Evolutionary conservation across 2,888 invertebrate genomes (phyloP).

Genomic region (Venusia cambrica): DNA sequence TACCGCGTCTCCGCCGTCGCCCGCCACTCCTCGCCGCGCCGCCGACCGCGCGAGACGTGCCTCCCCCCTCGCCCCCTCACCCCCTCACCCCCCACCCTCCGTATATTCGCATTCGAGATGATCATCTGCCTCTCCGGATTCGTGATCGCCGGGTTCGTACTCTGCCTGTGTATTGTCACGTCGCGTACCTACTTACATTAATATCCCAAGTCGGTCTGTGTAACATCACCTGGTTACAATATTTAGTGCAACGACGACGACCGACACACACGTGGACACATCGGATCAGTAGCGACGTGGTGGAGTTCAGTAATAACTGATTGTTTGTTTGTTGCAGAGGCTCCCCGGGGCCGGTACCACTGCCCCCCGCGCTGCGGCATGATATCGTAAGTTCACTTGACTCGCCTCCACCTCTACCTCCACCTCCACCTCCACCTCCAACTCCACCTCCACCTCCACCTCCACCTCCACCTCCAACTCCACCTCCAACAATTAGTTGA

Average conservation of each 20-base stretch:
- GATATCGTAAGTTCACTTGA: constrained; percentile 57
- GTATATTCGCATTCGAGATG: constrained; percentile 44
- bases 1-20: constrained; percentile 7
- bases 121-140: constrained; percentile 78
- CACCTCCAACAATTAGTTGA: too few species aligned
- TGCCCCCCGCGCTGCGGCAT: constrained; percentile 46
- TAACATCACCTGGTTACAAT: too few species aligned
- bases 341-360: constrained; percentile 46
- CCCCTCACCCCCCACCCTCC: constrained; percentile 12
- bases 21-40: constrained; percentile 30
- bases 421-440: too few species aligned
- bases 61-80: constrained; percentile 14
- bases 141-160: constrained; percentile 73
- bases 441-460: too few species aligned
- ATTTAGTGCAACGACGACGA: too few species aligned
- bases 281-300: too few species aligned
- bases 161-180: background rate
- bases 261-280: too few species aligned
- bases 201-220: too few species aligned
- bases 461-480: too few species aligned
- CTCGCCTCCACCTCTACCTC: too few species aligned
- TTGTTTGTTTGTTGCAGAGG: constrained; percentile 51
- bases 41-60: constrained; percentile 6
- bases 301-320: too few species aligned
- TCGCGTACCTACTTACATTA: too few species aligned